Percentiles rank a stretch among this genome's conserved stretches.
Conservation (phyloP, 30 jellyfish, hydroid and myxozoan genomes). For the Aurelia sp. region DNA sequence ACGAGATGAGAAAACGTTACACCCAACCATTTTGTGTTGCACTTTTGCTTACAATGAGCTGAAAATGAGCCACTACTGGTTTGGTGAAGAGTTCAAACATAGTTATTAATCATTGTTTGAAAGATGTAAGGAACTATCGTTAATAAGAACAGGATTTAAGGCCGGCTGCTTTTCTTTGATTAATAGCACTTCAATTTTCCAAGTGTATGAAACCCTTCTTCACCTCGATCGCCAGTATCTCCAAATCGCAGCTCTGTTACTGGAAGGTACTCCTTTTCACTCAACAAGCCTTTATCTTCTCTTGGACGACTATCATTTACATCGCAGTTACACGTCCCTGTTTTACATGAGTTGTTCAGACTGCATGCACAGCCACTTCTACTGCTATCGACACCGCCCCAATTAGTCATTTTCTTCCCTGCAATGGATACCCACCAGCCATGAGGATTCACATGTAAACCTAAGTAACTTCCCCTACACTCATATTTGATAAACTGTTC, state of each 20-base stretch:
- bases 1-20: too few relatives aligned
- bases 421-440: conserved; percentile 47
- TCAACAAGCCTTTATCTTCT: conserved; percentile 30
- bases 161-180: background rate
- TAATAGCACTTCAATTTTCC: conserved; percentile 25
- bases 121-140: too few relatives aligned
- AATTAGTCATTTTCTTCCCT: conserved; percentile 23
- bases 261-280: conserved; percentile 33
- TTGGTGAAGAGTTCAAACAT: too few relatives aligned
- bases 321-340: conserved; percentile 43
- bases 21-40: too few relatives aligned
- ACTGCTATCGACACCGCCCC: conserved; percentile 35
- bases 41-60: too few relatives aligned
- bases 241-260: conserved; percentile 57
- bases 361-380: conserved; percentile 37
- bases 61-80: too few relatives aligned
- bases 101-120: too few relatives aligned
- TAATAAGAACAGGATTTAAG: too few relatives aligned
- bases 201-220: conserved; percentile 17
- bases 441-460: background rate
- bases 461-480: conserved; percentile 13
- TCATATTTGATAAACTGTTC: conserved; percentile 27
- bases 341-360: conserved; percentile 1
- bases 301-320: conserved; percentile 13
- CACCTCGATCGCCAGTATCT: conserved; percentile 51